These are phyloP conservation scores for Acropora yongei DNA, from an alignment of 64 coral and sea anemone genomes.

Conservation along the genomic window DNA sequence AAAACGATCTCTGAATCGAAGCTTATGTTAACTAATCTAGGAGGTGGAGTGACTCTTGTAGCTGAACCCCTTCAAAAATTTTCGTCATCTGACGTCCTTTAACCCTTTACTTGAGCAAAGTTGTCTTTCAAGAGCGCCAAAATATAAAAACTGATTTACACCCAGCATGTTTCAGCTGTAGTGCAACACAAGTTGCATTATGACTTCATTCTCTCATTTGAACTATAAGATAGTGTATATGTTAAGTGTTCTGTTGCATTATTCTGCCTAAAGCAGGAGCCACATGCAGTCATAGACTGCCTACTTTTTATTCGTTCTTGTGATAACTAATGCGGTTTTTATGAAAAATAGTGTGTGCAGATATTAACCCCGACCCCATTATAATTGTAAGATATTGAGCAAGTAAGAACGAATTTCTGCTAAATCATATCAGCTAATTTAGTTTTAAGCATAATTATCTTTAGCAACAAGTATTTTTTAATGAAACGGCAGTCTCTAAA, in stretches of 20 bases:
- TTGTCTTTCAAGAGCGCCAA: background rate
- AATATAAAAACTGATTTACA: background rate
- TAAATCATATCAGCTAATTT: no score
- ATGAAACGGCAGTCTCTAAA: no score
- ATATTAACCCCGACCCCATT: no score
- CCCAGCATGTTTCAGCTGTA: background rate
- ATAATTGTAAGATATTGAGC: no score
- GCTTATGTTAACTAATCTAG: background rate
- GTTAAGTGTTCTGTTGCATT: background rate
- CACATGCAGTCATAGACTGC: background rate
- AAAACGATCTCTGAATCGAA: slow-evolving; percentile 1
- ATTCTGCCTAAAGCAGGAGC: background rate
- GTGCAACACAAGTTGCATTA: background rate
- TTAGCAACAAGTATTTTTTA: no score
- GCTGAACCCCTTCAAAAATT: background rate
- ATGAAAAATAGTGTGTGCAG: no score
- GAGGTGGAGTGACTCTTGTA: background rate
- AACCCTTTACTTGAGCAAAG: slow-evolving; percentile 1
- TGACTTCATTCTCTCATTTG: background rate
- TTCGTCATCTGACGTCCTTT: background rate
- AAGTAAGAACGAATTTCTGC: no score
- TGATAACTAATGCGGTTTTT: no score
- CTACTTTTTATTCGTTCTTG: background rate
- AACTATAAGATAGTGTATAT: background rate
- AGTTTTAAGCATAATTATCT: no score